Percentiles rank a stretch among this genome's conserved stretches.
Conservation (phyloP, 2,113 vertebrate genomes). For the Panthera uncia region DNA sequence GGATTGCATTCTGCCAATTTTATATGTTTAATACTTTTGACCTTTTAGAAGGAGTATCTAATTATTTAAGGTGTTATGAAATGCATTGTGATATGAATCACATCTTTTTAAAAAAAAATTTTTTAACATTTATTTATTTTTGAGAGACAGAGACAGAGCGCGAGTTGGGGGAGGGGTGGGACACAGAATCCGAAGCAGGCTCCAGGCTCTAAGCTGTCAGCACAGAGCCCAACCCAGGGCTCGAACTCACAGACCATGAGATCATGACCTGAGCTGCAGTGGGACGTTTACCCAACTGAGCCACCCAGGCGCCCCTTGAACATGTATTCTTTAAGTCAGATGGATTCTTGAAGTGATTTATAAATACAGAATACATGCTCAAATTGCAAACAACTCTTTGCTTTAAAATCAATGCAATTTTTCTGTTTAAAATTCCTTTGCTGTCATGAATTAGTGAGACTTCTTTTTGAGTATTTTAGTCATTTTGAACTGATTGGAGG, state of each 20-base stretch:
- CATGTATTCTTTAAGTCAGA: background rate
- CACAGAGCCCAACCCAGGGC: no score
- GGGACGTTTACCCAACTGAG: no score
- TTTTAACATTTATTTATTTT: no score
- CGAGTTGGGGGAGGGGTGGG: no score
- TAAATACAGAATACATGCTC: background rate
- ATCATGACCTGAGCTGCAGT: no score
- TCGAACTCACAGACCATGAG: no score
- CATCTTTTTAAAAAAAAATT: background rate
- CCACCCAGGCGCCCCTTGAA: background rate
- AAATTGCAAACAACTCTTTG: constrained; percentile 19
- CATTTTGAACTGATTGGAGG: constrained; percentile 5
- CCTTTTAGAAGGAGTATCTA: background rate
- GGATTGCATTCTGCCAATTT: constrained; percentile 31
- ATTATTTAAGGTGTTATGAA: constrained; percentile 10
- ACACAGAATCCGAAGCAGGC: no score
- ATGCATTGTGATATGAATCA: constrained; percentile 33
- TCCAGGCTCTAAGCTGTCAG: no score
- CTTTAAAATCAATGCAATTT: background rate
- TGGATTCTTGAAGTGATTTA: constrained; percentile 14
- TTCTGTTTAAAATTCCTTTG: background rate
- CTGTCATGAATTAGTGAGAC: background rate
- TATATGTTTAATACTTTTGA: constrained; percentile 43
- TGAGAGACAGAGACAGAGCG: no score
- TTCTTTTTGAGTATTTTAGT: background rate